These are phyloP conservation scores for Esox lucius DNA, from an alignment of 2,797 vertebrate genomes.

Conservation along the genomic window DNA sequence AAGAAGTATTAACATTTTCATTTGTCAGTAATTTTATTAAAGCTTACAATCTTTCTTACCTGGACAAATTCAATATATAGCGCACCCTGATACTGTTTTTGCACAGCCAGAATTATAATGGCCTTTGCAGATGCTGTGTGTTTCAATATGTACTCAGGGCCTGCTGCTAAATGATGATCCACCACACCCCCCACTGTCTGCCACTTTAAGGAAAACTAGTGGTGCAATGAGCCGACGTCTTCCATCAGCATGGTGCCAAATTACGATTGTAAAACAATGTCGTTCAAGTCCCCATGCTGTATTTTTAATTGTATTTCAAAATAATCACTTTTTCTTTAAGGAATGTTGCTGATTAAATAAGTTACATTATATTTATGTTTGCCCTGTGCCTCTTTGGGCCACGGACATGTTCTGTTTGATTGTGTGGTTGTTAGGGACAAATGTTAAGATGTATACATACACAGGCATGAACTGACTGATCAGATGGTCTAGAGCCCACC, in stretches of 20 bases:
- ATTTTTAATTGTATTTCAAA: no score
- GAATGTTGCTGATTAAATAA: no score
- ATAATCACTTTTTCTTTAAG: no score
- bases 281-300: constrained; percentile 22
- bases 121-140: constrained; percentile 52
- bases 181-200: constrained; percentile 24
- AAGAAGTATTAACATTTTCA: not conserved
- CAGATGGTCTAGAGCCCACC: no score
- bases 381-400: no score
- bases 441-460: no score
- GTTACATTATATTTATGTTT: no score
- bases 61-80: constrained; percentile 29
- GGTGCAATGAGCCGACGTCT: constrained; percentile 43
- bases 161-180: constrained; percentile 21
- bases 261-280: constrained; percentile 47
- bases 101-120: constrained; percentile 30
- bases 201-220: constrained; percentile 26
- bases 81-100: constrained; percentile 30
- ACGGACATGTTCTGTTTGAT: no score
- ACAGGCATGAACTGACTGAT: no score
- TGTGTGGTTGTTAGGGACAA: no score
- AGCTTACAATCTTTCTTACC: constrained; percentile 13
- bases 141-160: constrained; percentile 43
- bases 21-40: not conserved
- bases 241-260: constrained; percentile 56